Base-by-base conservation (phyloP, 2,797 vertebrate genomes). In the Adelosebastes latens region DNA sequence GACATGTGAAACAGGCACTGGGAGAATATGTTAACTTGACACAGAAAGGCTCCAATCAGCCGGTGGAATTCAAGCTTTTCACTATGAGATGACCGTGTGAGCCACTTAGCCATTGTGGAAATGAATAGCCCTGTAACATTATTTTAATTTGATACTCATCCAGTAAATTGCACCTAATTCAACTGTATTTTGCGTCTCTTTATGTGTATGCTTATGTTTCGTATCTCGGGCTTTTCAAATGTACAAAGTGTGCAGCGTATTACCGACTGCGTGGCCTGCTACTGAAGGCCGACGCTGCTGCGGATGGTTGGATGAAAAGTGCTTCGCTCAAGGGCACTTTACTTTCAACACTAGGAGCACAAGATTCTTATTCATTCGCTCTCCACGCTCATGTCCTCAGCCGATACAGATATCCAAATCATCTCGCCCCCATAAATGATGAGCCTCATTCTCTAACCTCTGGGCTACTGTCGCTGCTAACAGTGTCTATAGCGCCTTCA, bases 331-430 rank as follows among this genome's bases (percentile, higher is more conserved):
- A 80, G 61, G 69, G 29, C 63, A 39, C 52, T 79, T 66, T 58
- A 27, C 71, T 74, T 68, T 83, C 5, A 70, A 39, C 16, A 27
- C 27, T 12, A 62, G 16, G 20, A 67, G 24, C 55, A 72, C 25
- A 8, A 72, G 32, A 65, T 53, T 53, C 6, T 77, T 77, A 69
- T 81, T 81, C 46, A 79, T 73, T 79, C 36, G 69, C 61, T 52
- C 75, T 55, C 18, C 7, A 60, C n/a, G 18, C n/a, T 77, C 22
- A 5, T 42, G 34, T 61, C 42, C 58, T 76, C 29, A 24, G 24
- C 11, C 8, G 10, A 63, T 70, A 39, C n/a, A 64, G 68, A 61
- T 24, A 64, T 61, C 16, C 60, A 74, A 78, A 65, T 81, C 61
- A 24, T 49, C 52, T 24, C 29, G 22, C 25, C 72, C 31, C 31